A percentile compares a stretch with the other conserved stretches of the same genome.
phyloP scores from a whole-genome alignment of 92 coral and sea anemone species.

The Diadumene lineata region DNA sequence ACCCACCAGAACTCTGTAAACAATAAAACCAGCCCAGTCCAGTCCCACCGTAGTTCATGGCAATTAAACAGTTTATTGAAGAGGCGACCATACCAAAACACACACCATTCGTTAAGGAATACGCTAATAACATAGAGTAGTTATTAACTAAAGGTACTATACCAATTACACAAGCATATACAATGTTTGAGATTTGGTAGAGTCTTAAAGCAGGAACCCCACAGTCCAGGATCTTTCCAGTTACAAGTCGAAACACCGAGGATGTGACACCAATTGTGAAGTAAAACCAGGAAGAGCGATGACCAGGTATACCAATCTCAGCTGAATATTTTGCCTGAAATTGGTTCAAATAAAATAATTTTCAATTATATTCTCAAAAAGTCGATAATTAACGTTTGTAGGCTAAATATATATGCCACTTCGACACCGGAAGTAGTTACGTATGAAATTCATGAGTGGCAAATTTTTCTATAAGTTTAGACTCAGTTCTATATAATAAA shows the following conservation, averaged over 20 bases:
- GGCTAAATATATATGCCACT: not conserved
- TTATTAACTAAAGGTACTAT: not conserved
- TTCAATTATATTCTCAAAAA: not conserved
- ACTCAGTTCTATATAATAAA: not conserved
- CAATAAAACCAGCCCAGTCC: slow-evolving; percentile 2
- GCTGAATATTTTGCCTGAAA: slow-evolving; percentile 5
- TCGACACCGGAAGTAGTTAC: not conserved
- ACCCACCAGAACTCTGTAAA: not conserved
- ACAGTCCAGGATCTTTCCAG: slow-evolving; percentile 10
- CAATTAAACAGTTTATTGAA: not conserved
- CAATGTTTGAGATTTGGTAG: not conserved
- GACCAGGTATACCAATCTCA: slow-evolving; percentile 4
- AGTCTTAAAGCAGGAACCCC: slow-evolving; percentile 7
- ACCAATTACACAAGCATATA: not conserved
- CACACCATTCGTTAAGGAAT: not conserved
- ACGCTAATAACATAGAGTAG: not conserved
- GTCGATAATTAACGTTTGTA: not conserved
- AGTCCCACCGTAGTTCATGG: not conserved
- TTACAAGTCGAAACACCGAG: not conserved
- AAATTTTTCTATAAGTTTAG: not conserved
- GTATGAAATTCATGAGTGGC: not conserved
- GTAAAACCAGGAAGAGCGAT: slow-evolving; percentile 9
- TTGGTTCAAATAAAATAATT: not conserved
- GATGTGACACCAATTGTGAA: slow-evolving; percentile 7
- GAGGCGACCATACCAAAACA: not conserved